Conservation (phyloP, 2,113 vertebrate genomes). For the Indri indri region DNA sequence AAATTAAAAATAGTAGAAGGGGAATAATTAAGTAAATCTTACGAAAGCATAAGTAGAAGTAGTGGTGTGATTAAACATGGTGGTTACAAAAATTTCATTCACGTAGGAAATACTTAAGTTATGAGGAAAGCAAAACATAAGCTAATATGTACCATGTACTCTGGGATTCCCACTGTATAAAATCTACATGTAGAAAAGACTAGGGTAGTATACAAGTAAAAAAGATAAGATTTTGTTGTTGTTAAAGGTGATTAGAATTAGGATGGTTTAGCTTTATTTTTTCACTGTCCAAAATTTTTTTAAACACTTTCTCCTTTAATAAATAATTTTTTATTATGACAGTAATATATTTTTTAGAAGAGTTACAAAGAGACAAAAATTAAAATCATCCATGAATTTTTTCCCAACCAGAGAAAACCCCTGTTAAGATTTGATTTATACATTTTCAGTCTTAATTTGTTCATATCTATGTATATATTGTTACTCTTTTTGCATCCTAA, state of each 20-base stretch:
- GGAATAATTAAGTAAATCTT: neutral
- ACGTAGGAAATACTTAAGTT: neutral
- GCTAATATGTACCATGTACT: rapidly evolving
- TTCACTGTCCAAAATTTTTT: neutral
- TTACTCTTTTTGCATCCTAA: neutral
- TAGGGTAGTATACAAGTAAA: neutral
- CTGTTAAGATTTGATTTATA: neutral
- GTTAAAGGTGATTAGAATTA: neutral
- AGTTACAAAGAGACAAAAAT: neutral
- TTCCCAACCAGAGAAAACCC: neutral
- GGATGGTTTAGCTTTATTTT: neutral
- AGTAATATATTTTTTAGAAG: neutral
- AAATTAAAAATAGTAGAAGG: neutral
- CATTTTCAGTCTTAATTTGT: neutral
- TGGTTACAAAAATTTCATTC: neutral
- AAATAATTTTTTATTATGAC: neutral
- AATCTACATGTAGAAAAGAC: neutral
- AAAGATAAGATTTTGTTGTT: neutral
- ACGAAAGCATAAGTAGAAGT: neutral
- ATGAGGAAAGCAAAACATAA: neutral
- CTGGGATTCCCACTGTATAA: neutral
- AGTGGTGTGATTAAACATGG: neutral
- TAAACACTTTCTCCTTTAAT: neutral
- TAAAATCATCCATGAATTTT: neutral
- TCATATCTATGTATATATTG: neutral